Base-by-base conservation (phyloP, 2,113 vertebrate genomes). In the Hoplias malabaricus region DNA sequence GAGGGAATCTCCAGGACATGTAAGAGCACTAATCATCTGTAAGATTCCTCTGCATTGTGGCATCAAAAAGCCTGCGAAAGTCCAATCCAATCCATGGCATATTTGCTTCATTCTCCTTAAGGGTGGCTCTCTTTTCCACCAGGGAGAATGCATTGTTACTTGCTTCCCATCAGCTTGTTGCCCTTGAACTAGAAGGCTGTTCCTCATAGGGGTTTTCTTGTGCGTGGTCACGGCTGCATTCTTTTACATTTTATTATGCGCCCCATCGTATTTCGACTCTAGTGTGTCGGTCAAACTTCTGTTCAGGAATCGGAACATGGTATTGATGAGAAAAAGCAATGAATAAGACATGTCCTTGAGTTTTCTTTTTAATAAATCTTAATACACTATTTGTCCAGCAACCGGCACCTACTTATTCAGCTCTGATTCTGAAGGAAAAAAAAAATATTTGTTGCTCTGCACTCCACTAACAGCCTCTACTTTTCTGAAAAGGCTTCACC, bases 141-240 rank as follows among this genome's bases (percentile, higher is more conserved):
- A 73, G 48, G n/a, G 40, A 38, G 82, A 85, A 68, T 25, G 61
- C 77, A 83, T 71, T 86, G 70, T 84, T 82, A 71, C 80, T 79
- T 84, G 71, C 33, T 78, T 75, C 84, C 81, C 67, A 61, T 84
- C 68, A 27, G 62, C 61, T 54, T 56, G 66, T 79, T 19, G 77
- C 86, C 87, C 86, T 87, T 88, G 85, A 88, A 86, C 83, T 80
- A 81, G 84, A 87, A 88, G 75, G 79, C 68, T 80, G 71, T 83
- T 69, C 79, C 78, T 87, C 65, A 80, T 85, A 84, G n/a, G 69
- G 63, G 48, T 57, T 68, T 69, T 50, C 84, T 75, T 74, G 43
- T 78, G 12, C 34, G 23, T 11, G 21, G 40, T 38, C 71, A 75
- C 67, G 56, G 33, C 56, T 27, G n/a, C 29, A 33, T 23, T 5